Percentiles rank a stretch among this genome's conserved stretches.
phyloP scores from a whole-genome alignment of 2,888 invertebrate genomes.

The Lysandra coridon region DNA sequence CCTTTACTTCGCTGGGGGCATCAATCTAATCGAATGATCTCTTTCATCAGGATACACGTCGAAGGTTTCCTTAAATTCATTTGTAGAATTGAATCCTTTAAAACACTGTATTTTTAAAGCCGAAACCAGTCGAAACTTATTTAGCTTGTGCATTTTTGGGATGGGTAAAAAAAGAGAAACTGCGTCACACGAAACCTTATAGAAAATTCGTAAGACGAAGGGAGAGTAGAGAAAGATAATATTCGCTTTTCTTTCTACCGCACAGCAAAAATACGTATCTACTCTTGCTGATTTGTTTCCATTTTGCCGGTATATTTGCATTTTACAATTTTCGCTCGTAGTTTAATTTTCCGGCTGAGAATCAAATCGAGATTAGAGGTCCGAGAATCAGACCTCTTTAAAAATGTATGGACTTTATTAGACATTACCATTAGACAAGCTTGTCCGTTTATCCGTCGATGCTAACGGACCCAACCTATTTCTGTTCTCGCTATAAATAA shows the following conservation, averaged over 20 bases:
- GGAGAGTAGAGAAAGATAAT: neutral
- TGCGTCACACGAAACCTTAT: too few species aligned
- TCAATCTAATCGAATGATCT: conserved; percentile 24
- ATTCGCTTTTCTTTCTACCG: neutral
- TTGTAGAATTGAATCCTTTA: neutral
- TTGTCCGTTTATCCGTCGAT: neutral
- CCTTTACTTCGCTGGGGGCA: neutral
- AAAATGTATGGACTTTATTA: neutral
- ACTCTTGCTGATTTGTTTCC: neutral
- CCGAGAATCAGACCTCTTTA: neutral
- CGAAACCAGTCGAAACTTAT: neutral
- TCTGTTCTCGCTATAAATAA: neutral
- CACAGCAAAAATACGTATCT: neutral
- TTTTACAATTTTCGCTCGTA: too few species aligned
- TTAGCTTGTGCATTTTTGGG: too few species aligned
- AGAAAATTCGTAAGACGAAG: neutral
- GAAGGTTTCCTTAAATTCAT: conserved; percentile 1
- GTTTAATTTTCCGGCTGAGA: too few species aligned
- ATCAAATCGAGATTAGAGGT: neutral
- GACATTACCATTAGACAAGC: neutral
- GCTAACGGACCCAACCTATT: neutral
- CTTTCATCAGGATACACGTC: conserved; percentile 5
- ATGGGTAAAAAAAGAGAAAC: too few species aligned
- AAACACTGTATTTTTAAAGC: neutral
- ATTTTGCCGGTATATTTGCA: neutral